Base-by-base conservation (phyloP, 2,888 invertebrate genomes). In the Andrena chrysosceles region DNA sequence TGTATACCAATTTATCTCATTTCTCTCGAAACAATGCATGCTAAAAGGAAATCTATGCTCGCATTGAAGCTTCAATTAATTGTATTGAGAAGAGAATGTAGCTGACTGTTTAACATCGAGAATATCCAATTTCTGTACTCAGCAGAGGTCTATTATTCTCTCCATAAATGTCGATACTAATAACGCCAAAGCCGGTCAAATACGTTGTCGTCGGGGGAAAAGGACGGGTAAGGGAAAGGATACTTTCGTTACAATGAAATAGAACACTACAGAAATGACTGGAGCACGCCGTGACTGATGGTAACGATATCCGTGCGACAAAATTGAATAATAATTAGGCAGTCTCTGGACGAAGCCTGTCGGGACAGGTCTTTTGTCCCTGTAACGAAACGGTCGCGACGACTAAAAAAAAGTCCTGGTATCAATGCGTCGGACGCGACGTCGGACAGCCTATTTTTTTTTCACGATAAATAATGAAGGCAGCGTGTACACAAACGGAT, bases 241-340 rank as follows among this genome's bases (percentile, higher is more conserved):
- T 35, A 23, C 49, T 35, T 16, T 64, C 33, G 52, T 72, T 54
- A 64, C 23, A 33, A 64, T 33, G 64, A 63, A 72, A 64, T 26
- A 26, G 64, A 64, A 64, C 52, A 63, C n/a, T 54, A 52, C 26
- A 56, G n/a, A 23, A 60, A 62, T 26, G 29, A 49, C 0, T 26
- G n/a, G 29, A 68, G 26, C 23, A 49, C 35, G 20, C 42, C 54
- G 54, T 68, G 68, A 75, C 71, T 63, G 67, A 76, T 81, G 56
- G 64, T 62, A 77, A 83, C 73, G 64, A 73, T 77, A 77, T 70
- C 68, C 68, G 48, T 52, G 42, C 31, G 62, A 79, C 42, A 31
- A 69, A 60, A 77, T 73, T 54, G 66, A 63, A 83, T 77, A 76
- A 74, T 77, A 83, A 83, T 83, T 77, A 83, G 42, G 62, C 54